Base-by-base conservation (phyloP, 2,888 invertebrate species). In the Podotricha telesiphe region DNA sequence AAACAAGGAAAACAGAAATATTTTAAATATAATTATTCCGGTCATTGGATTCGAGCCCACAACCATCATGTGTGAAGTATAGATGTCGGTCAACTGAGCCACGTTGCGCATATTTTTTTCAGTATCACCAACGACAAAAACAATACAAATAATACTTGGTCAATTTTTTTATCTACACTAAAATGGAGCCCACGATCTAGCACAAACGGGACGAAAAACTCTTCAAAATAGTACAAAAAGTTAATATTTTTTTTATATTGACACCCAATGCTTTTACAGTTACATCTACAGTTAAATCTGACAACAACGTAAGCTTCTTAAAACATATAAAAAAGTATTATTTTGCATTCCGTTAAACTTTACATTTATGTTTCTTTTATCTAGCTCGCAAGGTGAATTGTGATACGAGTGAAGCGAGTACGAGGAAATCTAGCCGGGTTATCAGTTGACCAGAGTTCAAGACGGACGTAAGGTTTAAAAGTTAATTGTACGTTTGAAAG, bases 371-470 rank as follows among this genome's bases (percentile, higher is more conserved):
- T 72, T 50, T 55, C 17, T 37, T 55, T 55, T 55, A 34, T 34
- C 42, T 37, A 62, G 67, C 56, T 62, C 45, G 56, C 65, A 37
- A 72, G 65, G 70, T 65, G 65, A 72, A 47, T 65, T 65, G 69
- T 50, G 55, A 65, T 65, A 68, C 56, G 68, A 42, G 42, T 37
- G n/a, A 10, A 20, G 22, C 53, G 11, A 22, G 17, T 70, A 62
- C 72, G 55, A 66, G 66, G 69, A 71, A 68, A 62, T 65, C 67
- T 67, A 67, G 71, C 34, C 65, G 28, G 61, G 67, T 65, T 67
- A 72, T 72, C 72, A 55, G 50, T 64, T 63, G 65, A 48, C 68
- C 48, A 64, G 42, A 50, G 61, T 64, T 70, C 48, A 70, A 67
- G 40, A 67, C 56, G 50, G 45, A 69, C 69, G 67, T 56, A 47